Conservation (phyloP, 2,113 vertebrate species). For the Corvus moneduloides region DNA sequence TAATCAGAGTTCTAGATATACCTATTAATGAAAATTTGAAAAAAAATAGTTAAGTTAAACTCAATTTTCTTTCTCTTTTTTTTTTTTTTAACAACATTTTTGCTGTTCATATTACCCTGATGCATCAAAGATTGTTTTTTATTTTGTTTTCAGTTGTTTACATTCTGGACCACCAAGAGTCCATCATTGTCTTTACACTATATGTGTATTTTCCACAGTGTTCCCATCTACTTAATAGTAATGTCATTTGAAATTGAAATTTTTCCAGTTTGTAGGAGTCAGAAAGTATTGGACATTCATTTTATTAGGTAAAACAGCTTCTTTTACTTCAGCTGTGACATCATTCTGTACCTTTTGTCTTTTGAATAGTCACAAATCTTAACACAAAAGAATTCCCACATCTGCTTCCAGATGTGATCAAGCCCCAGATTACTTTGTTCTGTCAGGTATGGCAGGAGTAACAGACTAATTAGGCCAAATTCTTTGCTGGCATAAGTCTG, state of each 20-base stretch:
- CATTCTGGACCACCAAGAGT: neutral
- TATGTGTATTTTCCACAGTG: neutral
- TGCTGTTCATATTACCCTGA: accelerated
- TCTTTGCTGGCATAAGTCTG: neutral
- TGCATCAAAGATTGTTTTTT: neutral
- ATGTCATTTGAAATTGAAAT: neutral
- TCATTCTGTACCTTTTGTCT: neutral
- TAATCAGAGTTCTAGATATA: neutral
- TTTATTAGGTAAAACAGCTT: neutral
- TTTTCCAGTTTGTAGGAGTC: neutral
- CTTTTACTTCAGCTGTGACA: neutral
- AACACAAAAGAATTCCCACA: neutral
- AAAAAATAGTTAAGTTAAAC: neutral
- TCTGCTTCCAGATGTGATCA: neutral
- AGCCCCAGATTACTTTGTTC: neutral
- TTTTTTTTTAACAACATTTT: neutral
- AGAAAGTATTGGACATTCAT: neutral
- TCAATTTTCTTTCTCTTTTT: too few species aligned
- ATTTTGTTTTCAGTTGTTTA: neutral
- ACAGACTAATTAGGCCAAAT: neutral
- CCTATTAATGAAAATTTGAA: neutral
- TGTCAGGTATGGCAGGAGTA: neutral
- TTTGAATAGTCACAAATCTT: neutral
- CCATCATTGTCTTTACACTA: neutral
- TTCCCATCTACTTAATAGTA: neutral